These are phyloP conservation scores for Pristionchus mayeri DNA, from an alignment of 2,888 invertebrate genomes.

Conservation along the genomic window DNA sequence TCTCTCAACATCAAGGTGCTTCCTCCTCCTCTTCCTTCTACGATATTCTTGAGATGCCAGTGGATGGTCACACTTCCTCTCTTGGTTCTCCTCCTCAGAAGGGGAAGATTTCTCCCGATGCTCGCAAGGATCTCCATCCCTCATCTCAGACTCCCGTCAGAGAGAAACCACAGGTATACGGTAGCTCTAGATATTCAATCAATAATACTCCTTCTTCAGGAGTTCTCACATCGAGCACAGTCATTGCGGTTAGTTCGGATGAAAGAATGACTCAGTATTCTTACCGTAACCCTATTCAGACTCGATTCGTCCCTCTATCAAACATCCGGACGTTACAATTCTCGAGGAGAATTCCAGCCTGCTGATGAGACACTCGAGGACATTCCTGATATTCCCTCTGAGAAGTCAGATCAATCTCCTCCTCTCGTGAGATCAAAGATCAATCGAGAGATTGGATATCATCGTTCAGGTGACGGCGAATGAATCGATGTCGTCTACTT, in stretches of 20 bases:
- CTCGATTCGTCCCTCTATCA: not conserved
- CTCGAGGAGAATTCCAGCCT: constrained; percentile 23
- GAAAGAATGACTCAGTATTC: not conserved
- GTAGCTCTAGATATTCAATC: not conserved
- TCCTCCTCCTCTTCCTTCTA: not conserved
- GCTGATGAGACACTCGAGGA: constrained; percentile 26
- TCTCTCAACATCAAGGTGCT: not conserved
- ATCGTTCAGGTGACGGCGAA: not conserved
- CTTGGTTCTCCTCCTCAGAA: not conserved
- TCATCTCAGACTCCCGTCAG: constrained; percentile 9
- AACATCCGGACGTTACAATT: not conserved
- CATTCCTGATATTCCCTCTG: constrained; percentile 11
- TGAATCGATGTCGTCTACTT: constrained; percentile 8
- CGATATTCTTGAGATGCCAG: not conserved
- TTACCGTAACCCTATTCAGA: constrained; percentile 6
- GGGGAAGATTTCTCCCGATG: not conserved
- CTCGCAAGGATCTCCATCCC: not conserved
- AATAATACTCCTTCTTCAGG: constrained; percentile 1
- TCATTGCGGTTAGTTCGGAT: not conserved
- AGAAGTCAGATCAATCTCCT: constrained; percentile 21
- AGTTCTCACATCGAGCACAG: not conserved
- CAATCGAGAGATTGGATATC: constrained; percentile 11
- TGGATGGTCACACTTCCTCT: not conserved
- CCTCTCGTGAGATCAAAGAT: constrained; percentile 27
- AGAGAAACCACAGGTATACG: constrained; percentile 31